Evolutionary conservation across 1,140 invertebrate species (phyloP), one percentile per base, ranked within the genome.

Genomic region (Zaprionus tsacasi): DNA sequence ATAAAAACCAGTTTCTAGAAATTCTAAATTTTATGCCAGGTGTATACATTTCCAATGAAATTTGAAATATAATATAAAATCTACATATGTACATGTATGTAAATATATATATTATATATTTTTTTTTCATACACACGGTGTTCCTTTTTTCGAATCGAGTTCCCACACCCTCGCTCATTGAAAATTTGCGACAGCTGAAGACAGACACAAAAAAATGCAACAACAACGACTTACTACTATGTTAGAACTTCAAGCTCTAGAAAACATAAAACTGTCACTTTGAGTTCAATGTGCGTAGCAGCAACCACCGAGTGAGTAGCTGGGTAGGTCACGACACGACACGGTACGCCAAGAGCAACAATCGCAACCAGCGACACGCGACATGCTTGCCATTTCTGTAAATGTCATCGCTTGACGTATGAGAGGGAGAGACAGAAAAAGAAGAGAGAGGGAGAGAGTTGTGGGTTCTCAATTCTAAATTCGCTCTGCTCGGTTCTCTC

Each of bases 241-340:
- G 15, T n/a, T 15, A 45, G 50, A 56, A 77, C 74, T 80, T 85
- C 76, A 86, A 87, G 82, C 82, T 86, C 82, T 79, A 69, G 64
- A 86, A 77, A 77, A 80, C 82, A 86, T 65, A 78, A 71, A 79
- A 69, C 50, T 72, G 61, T 72, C 69, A 61, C 40, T 72, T 61
- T 48, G 69, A 55, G 74, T 76, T 76, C 74, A 76, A 76, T 65
- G 74, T 76, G 74, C 74, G 74, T 76, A 50, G 69, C 61, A 66
- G 56, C 50, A 71, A 43, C n/a, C n/a, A 13, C n/a, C 27, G 27
- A 3, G 3, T 6, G 40, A 56, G 35, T 56, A 33, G 57, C 27
- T 76, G 67, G 72, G 59, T 38, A 58, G 66, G 59, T 70, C 72
- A 64, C 66, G 67, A 57, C 72, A 64, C 66, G 67, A 57, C 40